Evolutionary conservation across 1,140 invertebrate species (phyloP).

Genomic region (Halesus radiatus): DNA sequence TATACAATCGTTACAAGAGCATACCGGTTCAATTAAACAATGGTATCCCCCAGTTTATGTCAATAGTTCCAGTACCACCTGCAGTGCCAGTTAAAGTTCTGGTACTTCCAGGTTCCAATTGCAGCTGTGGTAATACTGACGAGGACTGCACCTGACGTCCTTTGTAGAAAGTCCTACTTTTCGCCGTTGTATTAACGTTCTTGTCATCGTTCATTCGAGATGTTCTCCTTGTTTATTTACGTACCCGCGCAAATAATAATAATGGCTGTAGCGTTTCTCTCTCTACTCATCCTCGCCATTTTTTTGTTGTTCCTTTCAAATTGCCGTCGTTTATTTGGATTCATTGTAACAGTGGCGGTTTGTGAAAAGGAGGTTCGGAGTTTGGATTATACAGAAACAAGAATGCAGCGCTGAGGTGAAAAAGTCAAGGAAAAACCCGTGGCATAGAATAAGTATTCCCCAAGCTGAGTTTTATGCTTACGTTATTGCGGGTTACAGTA

Average conservation of each 20-base stretch:
- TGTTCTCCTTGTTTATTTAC: conserved; percentile 41
- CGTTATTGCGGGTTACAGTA: too few relatives aligned
- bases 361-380: not conserved
- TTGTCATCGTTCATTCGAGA: conserved; percentile 45
- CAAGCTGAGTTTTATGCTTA: too few relatives aligned
- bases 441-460: too few relatives aligned
- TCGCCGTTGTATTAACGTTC: conserved; percentile 41
- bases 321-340: conserved; percentile 43
- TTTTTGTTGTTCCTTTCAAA: conserved; percentile 40
- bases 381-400: not conserved
- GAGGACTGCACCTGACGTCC: conserved; percentile 28
- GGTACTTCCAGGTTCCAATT: too few relatives aligned
- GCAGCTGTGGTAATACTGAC: conserved; percentile 1
- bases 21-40: too few relatives aligned
- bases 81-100: too few relatives aligned
- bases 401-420: too few relatives aligned
- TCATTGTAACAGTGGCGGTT: conserved; percentile 38
- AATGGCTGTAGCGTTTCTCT: conserved; percentile 37
- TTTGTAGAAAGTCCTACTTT: conserved; percentile 28
- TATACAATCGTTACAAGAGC: too few relatives aligned
- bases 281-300: conserved; percentile 36
- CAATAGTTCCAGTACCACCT: too few relatives aligned
- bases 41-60: too few relatives aligned
- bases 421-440: too few relatives aligned
- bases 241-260: conserved; percentile 42